phyloP scores from a whole-genome alignment of 2,113 vertebrate genomes.

The Clarias gariepinus region DNA sequence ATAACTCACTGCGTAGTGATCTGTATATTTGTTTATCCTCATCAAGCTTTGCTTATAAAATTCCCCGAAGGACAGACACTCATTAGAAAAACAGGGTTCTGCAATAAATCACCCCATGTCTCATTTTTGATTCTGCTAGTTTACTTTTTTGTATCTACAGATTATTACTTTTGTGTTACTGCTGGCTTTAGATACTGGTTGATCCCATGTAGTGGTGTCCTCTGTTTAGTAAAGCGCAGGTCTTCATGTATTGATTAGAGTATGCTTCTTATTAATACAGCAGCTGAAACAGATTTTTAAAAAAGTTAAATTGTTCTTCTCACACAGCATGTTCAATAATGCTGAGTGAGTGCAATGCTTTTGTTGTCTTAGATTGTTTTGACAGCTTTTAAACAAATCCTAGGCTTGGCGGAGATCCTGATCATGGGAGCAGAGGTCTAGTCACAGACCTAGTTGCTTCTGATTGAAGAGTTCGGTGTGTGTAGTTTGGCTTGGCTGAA shows the following conservation, averaged over 20 bases:
- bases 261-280: background rate
- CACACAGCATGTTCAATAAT: conserved; percentile 12
- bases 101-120: background rate
- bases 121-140: background rate
- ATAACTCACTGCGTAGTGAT: conserved; percentile 25
- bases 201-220: no score
- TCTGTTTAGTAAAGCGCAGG: background rate
- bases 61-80: conserved; percentile 23
- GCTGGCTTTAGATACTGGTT: background rate
- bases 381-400: conserved; percentile 53
- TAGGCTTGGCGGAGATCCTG: conserved; percentile 22
- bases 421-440: conserved; percentile 12
- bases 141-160: background rate
- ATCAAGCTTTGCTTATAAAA: conserved; percentile 34
- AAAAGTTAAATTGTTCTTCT: conserved; percentile 35
- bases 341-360: conserved; percentile 23
- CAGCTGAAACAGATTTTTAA: conserved; percentile 49
- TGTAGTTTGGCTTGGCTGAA: conserved; percentile 21
- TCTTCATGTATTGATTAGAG: background rate
- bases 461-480: conserved; percentile 3
- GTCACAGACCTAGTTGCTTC: background rate
- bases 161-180: background rate
- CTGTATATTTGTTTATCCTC: conserved; percentile 30
- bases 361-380: conserved; percentile 42
- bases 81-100: conserved; percentile 27